These are phyloP conservation scores for Petrolisthes manimaculis DNA, from an alignment of 2,888 invertebrate species.

Conservation along the genomic window DNA sequence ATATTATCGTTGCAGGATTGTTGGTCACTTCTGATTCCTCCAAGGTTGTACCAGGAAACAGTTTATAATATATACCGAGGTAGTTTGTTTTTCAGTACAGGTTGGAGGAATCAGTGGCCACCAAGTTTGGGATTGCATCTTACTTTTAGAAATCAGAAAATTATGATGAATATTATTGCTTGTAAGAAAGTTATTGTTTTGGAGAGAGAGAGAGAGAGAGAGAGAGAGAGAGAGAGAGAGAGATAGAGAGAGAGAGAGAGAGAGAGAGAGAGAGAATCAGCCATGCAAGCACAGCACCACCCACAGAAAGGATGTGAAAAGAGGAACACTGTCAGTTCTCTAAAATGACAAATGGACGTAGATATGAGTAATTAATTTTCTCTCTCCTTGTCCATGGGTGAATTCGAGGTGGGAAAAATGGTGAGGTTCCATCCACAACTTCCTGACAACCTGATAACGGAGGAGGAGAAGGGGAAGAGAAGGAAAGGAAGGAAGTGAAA, in stretches of 20 bases:
- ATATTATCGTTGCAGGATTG: too few species aligned
- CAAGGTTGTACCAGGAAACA: too few species aligned
- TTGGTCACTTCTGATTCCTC: too few species aligned
- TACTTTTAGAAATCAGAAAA: too few species aligned
- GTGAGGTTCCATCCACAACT: background rate
- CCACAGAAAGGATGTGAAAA: background rate
- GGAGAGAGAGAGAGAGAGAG: too few species aligned
- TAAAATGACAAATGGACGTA: background rate
- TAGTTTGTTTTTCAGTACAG: too few species aligned
- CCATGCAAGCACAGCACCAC: background rate
- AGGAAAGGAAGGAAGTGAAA: background rate
- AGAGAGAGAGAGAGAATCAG: background rate
- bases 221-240: conserved; percentile 19
- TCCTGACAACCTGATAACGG: background rate
- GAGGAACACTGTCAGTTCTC: background rate
- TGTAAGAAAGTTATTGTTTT: too few species aligned
- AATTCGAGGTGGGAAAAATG: background rate
- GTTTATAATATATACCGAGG: too few species aligned
- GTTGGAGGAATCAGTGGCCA: too few species aligned
- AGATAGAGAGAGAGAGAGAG: conserved; percentile 26
- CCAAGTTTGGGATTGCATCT: too few species aligned
- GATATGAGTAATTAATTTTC: background rate
- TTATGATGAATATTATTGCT: too few species aligned
- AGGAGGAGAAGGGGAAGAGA: background rate
- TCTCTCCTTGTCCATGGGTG: too few species aligned